phyloP scores from a whole-genome alignment of 37 sponge, comb jelly and placozoan species.

The Halichondria panicea region DNA sequence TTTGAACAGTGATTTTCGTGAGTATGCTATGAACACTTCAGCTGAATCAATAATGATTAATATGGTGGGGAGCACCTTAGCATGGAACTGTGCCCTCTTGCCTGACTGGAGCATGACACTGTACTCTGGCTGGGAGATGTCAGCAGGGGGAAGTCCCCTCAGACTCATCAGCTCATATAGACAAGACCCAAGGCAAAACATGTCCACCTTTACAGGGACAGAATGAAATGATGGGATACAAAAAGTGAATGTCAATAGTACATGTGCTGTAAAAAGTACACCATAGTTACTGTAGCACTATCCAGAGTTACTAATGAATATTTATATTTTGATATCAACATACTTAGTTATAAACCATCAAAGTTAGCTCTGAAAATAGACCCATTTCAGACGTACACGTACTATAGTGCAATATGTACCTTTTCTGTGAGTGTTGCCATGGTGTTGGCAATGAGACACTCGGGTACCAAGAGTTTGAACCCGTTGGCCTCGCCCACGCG shows the following conservation, averaged over 20 bases:
- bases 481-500: constrained; percentile 1
- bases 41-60: too few relatives aligned
- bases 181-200: constrained; percentile 53
- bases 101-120: constrained; percentile 23
- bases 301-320: not conserved
- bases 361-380: too few relatives aligned
- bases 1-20: too few relatives aligned
- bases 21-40: too few relatives aligned
- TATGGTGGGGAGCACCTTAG: constrained; percentile 8
- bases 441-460: constrained; percentile 25
- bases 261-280: not conserved
- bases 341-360: too few relatives aligned
- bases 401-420: too few relatives aligned
- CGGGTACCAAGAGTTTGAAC: constrained; percentile 37
- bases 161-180: constrained; percentile 60
- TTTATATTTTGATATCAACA: not conserved
- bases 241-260: not conserved
- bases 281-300: not conserved
- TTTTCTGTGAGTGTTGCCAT: constrained; percentile 44
- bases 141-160: constrained; percentile 25
- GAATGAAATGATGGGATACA: not conserved
- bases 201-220: constrained; percentile 45
- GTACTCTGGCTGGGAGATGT: constrained; percentile 29
- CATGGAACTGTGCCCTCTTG: constrained; percentile 40
- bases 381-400: too few relatives aligned